Evolutionary conservation across 2,797 vertebrate genomes (phyloP).

Genomic region (Melopsittacus undulatus): DNA sequence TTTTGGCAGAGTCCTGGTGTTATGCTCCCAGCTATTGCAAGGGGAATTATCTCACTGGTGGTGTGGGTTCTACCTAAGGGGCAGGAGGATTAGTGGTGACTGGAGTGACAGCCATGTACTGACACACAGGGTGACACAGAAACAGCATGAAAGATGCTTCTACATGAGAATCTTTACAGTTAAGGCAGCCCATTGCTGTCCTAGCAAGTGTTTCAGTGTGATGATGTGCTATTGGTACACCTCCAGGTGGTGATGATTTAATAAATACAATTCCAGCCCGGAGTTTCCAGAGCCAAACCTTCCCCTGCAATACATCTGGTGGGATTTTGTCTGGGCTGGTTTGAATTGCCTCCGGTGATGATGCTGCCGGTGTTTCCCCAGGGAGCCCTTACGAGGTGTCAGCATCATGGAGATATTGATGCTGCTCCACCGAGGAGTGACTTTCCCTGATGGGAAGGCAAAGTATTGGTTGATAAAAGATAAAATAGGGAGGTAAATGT

Average conservation of each 20-base stretch:
- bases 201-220: not conserved
- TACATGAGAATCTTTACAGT: not conserved
- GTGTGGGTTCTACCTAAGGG: not conserved
- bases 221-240: not conserved
- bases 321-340: conserved; percentile 7
- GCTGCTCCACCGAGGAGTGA: conserved; percentile 22
- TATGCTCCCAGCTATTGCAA: not conserved
- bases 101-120: not conserved
- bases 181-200: not conserved
- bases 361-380: not conserved
- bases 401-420: not conserved
- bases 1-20: not conserved
- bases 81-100: not conserved
- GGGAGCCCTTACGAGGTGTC: conserved; percentile 48
- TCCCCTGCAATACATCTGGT: not conserved
- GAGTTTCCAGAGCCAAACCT: not conserved
- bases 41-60: accelerated
- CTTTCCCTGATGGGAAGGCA: conserved; percentile 33
- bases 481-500: conserved; percentile 24
- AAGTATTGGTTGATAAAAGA: not conserved
- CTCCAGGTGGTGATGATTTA: not conserved
- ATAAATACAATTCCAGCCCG: not conserved
- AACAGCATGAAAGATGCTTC: not conserved
- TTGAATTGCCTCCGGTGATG: not conserved
- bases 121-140: not conserved